Evolutionary conservation across 2,113 vertebrate genomes (phyloP), one percentile per base, ranked within the genome.

Genomic region (Lycocorax pyrrhopterus): DNA sequence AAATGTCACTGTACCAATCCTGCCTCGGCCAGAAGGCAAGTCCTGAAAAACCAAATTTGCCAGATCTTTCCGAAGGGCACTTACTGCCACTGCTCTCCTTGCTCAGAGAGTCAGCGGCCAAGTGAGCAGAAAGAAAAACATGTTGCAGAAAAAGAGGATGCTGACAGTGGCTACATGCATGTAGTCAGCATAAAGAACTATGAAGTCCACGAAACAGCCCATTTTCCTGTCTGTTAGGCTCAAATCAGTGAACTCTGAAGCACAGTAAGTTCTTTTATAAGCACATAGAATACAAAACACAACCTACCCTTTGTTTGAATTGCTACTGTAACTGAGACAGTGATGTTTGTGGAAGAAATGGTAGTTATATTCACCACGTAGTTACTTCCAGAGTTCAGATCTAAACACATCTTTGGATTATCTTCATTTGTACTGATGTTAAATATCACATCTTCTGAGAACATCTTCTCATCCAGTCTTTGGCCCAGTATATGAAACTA

Each of bases 331-430:
- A 92, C 94, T 27, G 96, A 95, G 43, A 96, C 79, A 9, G 81
- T 55, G 29, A 67, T 22, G 51, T 93, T 87, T 84, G 73, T 46
- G 29, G 97, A 97, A 46, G 98, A 98, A 76, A 94, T 18, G 29
- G 98, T 98, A 64, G 95, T 98, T 82, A 99, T 80, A 52, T 98
- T 98, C 94, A 99, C 97, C 62, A 97, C 94, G 94, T 99, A 99
- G 98, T 98, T 98, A 93, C 99, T 98, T 47, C 98, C 98, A 9
- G 98, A 98, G 37, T 95, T 95, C 91, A 99, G 97, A 78, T 98
- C 97, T 84, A 99, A 97, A 92, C 99, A 99, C 63, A 99, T 55
- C 16, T 97, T 90, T n/a, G 98, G 97, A 87, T 92, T 85, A n/a
- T 97, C 94, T 39, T 97, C 97, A 60, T 85, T 97, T 26, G 98